phyloP scores from a whole-genome alignment of 2,888 invertebrate species.

The Caenorhabditis becei region DNA sequence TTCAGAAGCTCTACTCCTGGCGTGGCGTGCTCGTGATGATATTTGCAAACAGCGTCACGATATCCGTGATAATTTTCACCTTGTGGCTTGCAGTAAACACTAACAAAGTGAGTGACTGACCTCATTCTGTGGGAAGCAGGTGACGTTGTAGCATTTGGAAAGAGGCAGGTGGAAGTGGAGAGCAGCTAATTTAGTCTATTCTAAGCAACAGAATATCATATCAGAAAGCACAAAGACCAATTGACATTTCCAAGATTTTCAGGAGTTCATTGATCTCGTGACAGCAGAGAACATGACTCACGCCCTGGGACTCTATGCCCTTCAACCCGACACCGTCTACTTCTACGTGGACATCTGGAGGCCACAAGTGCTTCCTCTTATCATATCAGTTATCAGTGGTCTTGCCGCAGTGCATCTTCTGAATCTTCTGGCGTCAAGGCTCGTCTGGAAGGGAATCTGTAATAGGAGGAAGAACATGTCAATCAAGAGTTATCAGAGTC shows the following conservation, averaged over 20 bases:
- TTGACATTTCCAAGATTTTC: no score
- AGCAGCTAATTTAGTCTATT: conserved; percentile 1
- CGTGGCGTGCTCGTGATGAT: conserved; percentile 12
- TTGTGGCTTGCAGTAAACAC: conserved; percentile 34
- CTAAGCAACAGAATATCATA: not conserved
- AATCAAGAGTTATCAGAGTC: conserved; percentile 31
- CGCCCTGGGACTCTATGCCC: conserved; percentile 32
- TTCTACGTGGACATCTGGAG: conserved; percentile 40
- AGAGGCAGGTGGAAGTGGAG: not conserved
- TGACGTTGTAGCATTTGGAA: no score
- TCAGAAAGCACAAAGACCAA: no score
- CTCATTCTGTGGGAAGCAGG: not conserved
- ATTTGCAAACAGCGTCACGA: conserved; percentile 6
- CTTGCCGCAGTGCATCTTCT: conserved; percentile 16
- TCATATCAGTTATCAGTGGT: conserved; percentile 12
- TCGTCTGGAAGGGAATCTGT: conserved; percentile 29
- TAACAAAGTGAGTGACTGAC: conserved; percentile 26
- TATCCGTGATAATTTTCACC: conserved; percentile 18
- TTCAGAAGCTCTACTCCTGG: conserved; percentile 34
- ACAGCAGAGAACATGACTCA: conserved; percentile 36
- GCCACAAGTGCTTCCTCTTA: conserved; percentile 31
- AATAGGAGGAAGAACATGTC: conserved; percentile 51
- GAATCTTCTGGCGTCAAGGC: conserved; percentile 26
- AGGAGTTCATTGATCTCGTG: conserved; percentile 36
- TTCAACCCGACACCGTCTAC: conserved; percentile 24